phyloP scores from a whole-genome alignment of 1,140 invertebrate genomes.

The Lordiphosa collinella region DNA sequence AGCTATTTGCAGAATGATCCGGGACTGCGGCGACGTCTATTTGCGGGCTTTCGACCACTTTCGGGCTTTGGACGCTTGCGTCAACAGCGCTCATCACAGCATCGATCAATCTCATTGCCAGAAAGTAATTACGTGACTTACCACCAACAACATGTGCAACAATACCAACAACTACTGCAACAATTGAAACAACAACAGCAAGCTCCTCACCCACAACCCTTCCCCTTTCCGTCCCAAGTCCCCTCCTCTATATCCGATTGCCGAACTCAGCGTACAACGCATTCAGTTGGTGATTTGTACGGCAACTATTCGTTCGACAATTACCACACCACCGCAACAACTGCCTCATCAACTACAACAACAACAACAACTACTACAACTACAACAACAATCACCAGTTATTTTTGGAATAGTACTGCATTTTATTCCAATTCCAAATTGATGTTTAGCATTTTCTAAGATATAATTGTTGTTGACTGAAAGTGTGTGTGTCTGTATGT shows the following conservation, averaged over 20 bases:
- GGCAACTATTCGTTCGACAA: constrained; percentile 34
- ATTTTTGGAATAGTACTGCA: constrained; percentile 61
- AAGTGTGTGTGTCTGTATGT: constrained; percentile 8
- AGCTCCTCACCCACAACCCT: constrained; percentile 8
- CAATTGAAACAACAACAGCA: constrained; percentile 24
- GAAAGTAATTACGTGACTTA: constrained; percentile 85
- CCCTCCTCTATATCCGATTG: constrained; percentile 2
- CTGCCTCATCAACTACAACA: constrained; percentile 14
- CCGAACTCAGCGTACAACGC: constrained; percentile 21
- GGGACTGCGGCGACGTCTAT: constrained; percentile 83
- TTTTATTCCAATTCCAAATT: constrained; percentile 53
- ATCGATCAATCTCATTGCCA: constrained; percentile 88
- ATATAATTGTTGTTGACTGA: constrained; percentile 29
- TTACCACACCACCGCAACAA: constrained; percentile 6
- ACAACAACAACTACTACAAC: constrained; percentile 11
- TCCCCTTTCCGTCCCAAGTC: neutral
- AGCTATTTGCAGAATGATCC: constrained; percentile 79
- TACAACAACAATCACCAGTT: constrained; percentile 37
- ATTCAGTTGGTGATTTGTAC: constrained; percentile 37
- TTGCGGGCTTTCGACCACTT: constrained; percentile 87
- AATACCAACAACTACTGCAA: constrained; percentile 20
- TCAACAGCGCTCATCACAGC: constrained; percentile 82
- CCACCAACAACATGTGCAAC: constrained; percentile 20
- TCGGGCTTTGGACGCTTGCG: constrained; percentile 86
- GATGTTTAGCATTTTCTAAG: constrained; percentile 39